phyloP scores from a whole-genome alignment of 2,113 vertebrate genomes.

The Bos javanicus region DNA sequence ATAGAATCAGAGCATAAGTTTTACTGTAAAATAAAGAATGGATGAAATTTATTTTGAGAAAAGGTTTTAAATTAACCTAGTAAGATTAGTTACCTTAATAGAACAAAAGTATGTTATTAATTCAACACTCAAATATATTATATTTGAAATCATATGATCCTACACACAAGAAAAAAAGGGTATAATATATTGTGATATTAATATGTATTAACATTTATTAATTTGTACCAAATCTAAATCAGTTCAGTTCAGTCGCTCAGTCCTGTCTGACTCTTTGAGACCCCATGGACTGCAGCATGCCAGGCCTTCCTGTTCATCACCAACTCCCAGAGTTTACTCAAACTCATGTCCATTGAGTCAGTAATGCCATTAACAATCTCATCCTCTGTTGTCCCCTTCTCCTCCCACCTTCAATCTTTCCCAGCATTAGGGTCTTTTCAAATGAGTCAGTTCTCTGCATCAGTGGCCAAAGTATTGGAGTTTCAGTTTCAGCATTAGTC shows the following conservation, averaged over 20 bases:
- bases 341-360: neutral
- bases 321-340: neutral
- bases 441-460: neutral
- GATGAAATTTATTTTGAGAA: neutral
- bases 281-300: neutral
- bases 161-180: neutral
- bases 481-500: neutral
- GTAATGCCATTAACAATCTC: neutral
- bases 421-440: neutral
- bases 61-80: neutral
- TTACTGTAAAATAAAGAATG: neutral
- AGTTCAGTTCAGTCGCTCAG: neutral
- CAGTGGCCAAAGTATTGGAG: neutral
- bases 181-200: neutral
- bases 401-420: accelerated
- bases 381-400: neutral
- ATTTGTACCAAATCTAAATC: neutral
- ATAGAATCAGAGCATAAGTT: neutral
- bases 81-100: neutral
- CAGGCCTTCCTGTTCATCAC: neutral
- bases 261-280: accelerated
- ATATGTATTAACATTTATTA: neutral
- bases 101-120: neutral
- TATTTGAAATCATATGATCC: neutral
- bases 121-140: neutral